Evolutionary conservation across 1,140 invertebrate genomes (phyloP), one percentile per base, ranked within the genome.

Genomic region (Drosophila pseudoananassae): DNA sequence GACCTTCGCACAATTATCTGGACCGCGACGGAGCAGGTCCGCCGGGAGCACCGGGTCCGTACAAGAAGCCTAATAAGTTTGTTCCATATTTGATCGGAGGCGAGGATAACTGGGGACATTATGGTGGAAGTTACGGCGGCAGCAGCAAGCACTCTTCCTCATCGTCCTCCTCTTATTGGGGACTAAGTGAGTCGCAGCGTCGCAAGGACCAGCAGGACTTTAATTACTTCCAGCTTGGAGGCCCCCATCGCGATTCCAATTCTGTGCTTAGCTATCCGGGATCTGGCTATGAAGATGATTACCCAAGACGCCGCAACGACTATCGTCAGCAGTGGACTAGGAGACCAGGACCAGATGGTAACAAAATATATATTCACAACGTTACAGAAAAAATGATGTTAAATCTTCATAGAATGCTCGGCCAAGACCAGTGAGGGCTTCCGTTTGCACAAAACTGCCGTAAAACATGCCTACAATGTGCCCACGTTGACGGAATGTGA

Each of bases 401-500:
- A 38, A 14, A n/a, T 10, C 7, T 1, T 6, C 2, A 78, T 92
- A 95, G 95, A 95, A 78, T 97, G 96, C 81, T 96, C 95, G 2
- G 93, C 95, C 1, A 94, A 95, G 83, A 93, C 94, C 1, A 94
- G 94, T 38, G 94, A 95, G 4, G 96, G 96, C 0, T 96, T 96
- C 92, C 94, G 95, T 15, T 87, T 97, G 23, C 93, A 94, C 27
- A 93, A 94, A 70, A 93, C 93, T 0, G 93, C 95, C 2, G 93
- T 96, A 1, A 93, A 94, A 49, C 93, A 95, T 49, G 94, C 95
- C 1, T 93, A 94, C 23, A 90, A 93, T 4, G 95, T 95, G 1
- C 93, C 94, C 1, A 94, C 94, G 25, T 93, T 96, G 9, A 94
- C 95, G 14, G 95, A 96, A 25, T 97, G 96, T 90, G 96, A 97